A percentile compares a stretch with the other conserved stretches of the same genome.
Conservation (phyloP, 2,888 invertebrate genomes). For the Lamellibrachia satsuma region DNA sequence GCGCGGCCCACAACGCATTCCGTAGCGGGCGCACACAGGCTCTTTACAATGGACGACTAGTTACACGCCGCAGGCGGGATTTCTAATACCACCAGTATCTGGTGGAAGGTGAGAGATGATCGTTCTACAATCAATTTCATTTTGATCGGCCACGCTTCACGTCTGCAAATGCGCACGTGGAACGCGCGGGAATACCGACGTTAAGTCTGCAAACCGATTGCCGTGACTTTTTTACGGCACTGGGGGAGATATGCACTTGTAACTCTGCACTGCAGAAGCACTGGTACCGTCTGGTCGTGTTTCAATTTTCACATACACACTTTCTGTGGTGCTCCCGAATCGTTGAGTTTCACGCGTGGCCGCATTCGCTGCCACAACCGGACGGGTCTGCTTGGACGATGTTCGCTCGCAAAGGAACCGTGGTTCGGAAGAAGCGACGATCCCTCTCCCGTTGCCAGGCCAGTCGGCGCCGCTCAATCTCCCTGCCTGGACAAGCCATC, state of each 20-base stretch:
- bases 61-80: neutral
- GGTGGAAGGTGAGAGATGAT: neutral
- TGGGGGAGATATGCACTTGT: neutral
- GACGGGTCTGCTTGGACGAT: neutral
- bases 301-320: neutral
- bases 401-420: neutral
- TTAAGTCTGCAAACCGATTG: neutral
- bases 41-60: neutral
- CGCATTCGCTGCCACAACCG: neutral
- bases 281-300: neutral
- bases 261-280: neutral
- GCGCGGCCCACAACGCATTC: neutral
- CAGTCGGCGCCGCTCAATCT: neutral
- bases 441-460: neutral
- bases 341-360: constrained; percentile 13
- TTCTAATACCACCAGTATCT: neutral
- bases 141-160: neutral
- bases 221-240: too few relatives aligned
- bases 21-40: neutral
- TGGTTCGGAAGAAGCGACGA: neutral
- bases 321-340: neutral
- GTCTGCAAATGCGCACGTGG: neutral
- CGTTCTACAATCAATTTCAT: neutral
- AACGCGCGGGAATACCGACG: neutral
- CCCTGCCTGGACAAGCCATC: neutral